Base-by-base conservation (phyloP, 2,797 vertebrate species). In the Neosalanx taihuensis region DNA sequence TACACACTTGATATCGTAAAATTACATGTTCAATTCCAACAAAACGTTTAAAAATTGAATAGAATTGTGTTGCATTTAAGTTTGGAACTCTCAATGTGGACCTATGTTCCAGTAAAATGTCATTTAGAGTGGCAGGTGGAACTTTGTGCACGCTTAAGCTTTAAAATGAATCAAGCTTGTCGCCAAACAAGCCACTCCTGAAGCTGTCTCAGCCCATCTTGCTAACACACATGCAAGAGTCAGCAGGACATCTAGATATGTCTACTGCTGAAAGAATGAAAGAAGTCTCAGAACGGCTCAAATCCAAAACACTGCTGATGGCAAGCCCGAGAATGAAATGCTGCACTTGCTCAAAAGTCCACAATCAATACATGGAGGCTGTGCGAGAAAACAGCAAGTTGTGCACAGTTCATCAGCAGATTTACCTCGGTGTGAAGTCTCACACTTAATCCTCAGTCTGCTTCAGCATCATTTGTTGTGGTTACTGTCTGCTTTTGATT, bases 181-280 rank as follows among this genome's bases (percentile, higher is more conserved):
- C 37, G 6, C 10, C 37, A 41, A 23, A 13, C 33, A 59, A 46
- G 62, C 53, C 37, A 23, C 23, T 9, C 37, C 64, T 66, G 7
- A 51, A 41, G 46, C 46, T 18, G 64, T 41, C 41, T 51, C 46
- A 17, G 64, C 46, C 29, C 23, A 30, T 15, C 41, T 26, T 9
- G 64, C 41, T 15, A 66, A 17, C 23, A 66, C 26, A 66, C 15
- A 66, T 15, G 61, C 41, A 46, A 64, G 33, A 41, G 65, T 73
- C 68, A 70, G 79, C 41, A 53, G 23, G 49, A 67, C 65, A 67
- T 67, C 46, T 67, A 29, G 29, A 26, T 46, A 18, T 18, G 17
- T 53, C 65, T 26, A 46, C 6, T 41, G 64, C 67, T 73, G 64
- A 35, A 83, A 73, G 23, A 26, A 26, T 26, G 23, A 26, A 26